These are phyloP conservation scores for Bubalus kerabau DNA, from an alignment of 2,113 vertebrate genomes.

Conservation along the genomic window DNA sequence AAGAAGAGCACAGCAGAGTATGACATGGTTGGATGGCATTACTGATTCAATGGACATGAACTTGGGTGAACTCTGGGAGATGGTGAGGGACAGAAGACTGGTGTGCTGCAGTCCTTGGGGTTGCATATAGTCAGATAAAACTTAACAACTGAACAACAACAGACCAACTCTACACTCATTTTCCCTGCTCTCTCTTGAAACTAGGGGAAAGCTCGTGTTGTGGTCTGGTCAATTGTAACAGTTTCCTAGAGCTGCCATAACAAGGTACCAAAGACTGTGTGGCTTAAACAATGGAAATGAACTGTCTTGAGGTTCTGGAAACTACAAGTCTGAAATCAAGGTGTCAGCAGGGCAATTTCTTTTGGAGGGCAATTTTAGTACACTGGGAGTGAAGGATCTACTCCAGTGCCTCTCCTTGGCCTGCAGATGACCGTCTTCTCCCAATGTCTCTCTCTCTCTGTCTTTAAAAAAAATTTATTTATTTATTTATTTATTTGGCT, in stretches of 20 bases:
- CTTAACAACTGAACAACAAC: background rate
- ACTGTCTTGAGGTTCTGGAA: background rate
- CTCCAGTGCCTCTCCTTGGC: background rate
- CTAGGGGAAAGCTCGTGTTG: background rate
- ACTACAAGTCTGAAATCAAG: background rate
- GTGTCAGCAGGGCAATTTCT: background rate
- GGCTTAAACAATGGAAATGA: background rate
- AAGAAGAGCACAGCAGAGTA: background rate
- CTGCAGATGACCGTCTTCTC: background rate
- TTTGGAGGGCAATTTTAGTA: background rate
- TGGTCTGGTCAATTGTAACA: background rate
- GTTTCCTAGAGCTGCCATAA: background rate
- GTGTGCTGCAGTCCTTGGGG: background rate
- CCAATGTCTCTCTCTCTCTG: background rate
- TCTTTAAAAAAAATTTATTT: background rate
- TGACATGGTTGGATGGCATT: background rate
- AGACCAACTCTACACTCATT: background rate
- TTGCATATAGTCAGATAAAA: background rate
- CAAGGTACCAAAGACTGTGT: background rate
- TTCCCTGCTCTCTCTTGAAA: background rate
- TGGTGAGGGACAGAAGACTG: background rate
- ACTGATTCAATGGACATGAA: background rate
- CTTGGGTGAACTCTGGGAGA: background rate
- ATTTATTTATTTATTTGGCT: background rate
- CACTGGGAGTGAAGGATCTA: background rate